phyloP scores from a whole-genome alignment of 1,140 invertebrate genomes.

The Drosophila asahinai region DNA sequence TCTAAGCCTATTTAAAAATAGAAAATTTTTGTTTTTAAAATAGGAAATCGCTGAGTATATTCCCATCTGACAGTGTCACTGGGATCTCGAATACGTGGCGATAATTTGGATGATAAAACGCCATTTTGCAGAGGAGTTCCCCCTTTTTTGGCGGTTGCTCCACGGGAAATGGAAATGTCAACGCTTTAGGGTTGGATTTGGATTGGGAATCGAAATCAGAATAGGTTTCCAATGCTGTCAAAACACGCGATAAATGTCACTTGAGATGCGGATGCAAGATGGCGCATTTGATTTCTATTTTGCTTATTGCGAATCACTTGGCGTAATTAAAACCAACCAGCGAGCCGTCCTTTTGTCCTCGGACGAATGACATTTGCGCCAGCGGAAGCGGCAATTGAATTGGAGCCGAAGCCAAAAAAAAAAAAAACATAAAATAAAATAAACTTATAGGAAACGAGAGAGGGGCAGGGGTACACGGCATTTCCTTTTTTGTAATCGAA shows the following conservation, averaged over 20 bases:
- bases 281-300: slow-evolving; percentile 76
- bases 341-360: slow-evolving; percentile 16
- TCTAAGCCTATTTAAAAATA: not conserved
- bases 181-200: slow-evolving; percentile 13
- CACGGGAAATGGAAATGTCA: slow-evolving; percentile 43
- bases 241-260: slow-evolving; percentile 70
- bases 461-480: slow-evolving; percentile 11
- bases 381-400: slow-evolving; percentile 69
- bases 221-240: slow-evolving; percentile 38
- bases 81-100: not conserved
- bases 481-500: slow-evolving; percentile 76
- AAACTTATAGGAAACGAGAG: not conserved
- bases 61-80: not conserved
- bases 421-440: not conserved
- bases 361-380: slow-evolving; percentile 73
- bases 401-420: slow-evolving; percentile 18
- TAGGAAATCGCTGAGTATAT: not conserved
- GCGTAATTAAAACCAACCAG: slow-evolving; percentile 66
- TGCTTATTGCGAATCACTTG: slow-evolving; percentile 76
- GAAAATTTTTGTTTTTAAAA: not conserved
- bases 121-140: slow-evolving; percentile 11
- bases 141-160: not conserved
- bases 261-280: slow-evolving; percentile 59
- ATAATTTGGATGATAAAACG: slow-evolving; percentile 10
- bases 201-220: slow-evolving; percentile 46